These are phyloP conservation scores for Acestrorhynchus altus DNA, from an alignment of 2,797 vertebrate genomes.

Conservation along the genomic window DNA sequence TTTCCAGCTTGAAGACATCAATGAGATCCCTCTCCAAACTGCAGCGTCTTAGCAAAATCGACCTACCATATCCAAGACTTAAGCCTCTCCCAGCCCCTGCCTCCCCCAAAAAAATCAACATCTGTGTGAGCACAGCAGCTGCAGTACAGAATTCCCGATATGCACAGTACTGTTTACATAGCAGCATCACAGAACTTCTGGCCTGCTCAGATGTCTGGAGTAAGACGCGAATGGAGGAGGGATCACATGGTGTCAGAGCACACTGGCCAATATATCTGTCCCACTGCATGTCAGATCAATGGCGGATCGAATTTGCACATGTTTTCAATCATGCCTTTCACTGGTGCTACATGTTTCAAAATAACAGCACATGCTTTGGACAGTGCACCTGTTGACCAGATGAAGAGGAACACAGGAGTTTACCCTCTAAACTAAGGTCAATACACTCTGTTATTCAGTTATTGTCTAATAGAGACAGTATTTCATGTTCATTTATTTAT, in stretches of 20 bases:
- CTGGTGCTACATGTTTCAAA: conserved; percentile 6
- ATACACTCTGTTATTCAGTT: too few species aligned
- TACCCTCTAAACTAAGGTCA: too few species aligned
- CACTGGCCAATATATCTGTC: conserved; percentile 52
- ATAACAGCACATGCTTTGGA: background rate
- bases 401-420: too few species aligned
- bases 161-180: conserved; percentile 59
- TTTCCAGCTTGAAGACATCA: background rate
- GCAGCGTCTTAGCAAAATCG: conserved; percentile 19
- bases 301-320: conserved; percentile 5
- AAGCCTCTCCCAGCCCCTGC: background rate
- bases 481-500: too few species aligned
- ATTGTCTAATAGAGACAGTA: too few species aligned
- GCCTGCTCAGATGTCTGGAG: background rate
- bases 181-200: conserved; percentile 41
- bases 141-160: conserved; percentile 63
- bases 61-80: background rate
- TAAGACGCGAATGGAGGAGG: background rate
- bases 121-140: conserved; percentile 54
- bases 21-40: conserved; percentile 5
- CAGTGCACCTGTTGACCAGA: conserved; percentile 15
- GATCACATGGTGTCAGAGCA: conserved; percentile 57
- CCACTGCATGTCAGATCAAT: conserved; percentile 35
- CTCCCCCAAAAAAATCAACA: conserved; percentile 25
- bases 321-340: conserved; percentile 25